These are phyloP conservation scores for Gopherus flavomarginatus DNA, from an alignment of 2,113 vertebrate genomes.

Conservation along the genomic window DNA sequence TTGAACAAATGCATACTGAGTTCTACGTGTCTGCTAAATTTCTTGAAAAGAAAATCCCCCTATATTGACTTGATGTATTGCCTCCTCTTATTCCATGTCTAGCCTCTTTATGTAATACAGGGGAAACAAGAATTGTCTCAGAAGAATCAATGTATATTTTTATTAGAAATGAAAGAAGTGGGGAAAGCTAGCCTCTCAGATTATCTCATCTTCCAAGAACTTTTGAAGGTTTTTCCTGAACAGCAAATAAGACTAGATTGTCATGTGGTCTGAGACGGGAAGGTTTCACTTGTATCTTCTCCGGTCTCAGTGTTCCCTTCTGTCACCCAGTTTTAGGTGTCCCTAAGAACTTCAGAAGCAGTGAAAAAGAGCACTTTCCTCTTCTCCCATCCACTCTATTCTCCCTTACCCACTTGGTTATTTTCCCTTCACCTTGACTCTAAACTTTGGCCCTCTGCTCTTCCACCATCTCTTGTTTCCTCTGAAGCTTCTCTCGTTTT, in stretches of 20 bases:
- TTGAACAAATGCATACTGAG: neutral
- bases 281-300: neutral
- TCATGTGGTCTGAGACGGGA: neutral
- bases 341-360: neutral
- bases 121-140: neutral
- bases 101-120: neutral
- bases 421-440: neutral
- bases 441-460: neutral
- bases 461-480: neutral
- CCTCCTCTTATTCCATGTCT: neutral
- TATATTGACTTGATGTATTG: neutral
- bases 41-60: neutral
- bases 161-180: neutral
- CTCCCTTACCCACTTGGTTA: neutral
- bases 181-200: neutral
- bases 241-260: slow-evolving; percentile 15
- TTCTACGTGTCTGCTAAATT: neutral
- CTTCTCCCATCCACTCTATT: neutral
- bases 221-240: neutral
- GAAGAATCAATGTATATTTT: neutral
- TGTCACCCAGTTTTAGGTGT: neutral
- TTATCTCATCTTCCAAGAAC: neutral
- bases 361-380: neutral
- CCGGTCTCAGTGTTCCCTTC: neutral
- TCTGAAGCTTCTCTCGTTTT: neutral